Percentiles rank a stretch among this genome's conserved stretches.
These are phyloP conservation scores for Actenoides hombroni DNA, from an alignment of 2,113 vertebrate species.

Conservation along the genomic window DNA sequence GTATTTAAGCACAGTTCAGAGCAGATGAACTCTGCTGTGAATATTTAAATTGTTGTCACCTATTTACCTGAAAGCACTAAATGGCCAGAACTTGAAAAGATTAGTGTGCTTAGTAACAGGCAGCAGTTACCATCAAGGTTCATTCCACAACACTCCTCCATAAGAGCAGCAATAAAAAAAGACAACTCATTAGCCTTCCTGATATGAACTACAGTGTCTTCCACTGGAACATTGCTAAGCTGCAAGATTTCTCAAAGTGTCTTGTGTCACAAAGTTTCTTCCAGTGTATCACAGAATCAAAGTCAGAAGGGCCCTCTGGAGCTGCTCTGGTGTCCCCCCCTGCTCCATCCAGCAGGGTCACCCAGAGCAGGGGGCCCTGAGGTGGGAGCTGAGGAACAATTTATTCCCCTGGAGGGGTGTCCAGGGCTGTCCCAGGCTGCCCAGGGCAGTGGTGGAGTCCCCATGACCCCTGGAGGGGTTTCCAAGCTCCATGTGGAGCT, in stretches of 20 bases:
- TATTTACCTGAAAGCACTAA: neutral
- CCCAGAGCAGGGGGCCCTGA: too few species aligned
- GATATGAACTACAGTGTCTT: accelerated
- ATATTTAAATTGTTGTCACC: neutral
- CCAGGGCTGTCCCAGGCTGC: too few species aligned
- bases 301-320: too few species aligned
- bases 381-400: too few species aligned
- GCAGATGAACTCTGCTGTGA: accelerated
- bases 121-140: neutral
- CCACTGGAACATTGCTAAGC: accelerated
- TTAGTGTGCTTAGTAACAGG: accelerated
- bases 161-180: too few species aligned
- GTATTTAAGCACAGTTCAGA: accelerated
- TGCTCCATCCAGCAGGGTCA: too few species aligned
- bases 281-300: neutral
- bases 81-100: neutral
- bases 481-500: too few species aligned
- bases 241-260: neutral
- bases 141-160: neutral
- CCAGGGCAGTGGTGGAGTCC: too few species aligned
- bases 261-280: accelerated
- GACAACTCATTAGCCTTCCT: neutral
- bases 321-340: too few species aligned
- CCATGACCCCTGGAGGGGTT: too few species aligned
- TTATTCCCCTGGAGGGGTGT: too few species aligned